Conservation (phyloP, 2,797 vertebrate species). For the Pampus argenteus region DNA sequence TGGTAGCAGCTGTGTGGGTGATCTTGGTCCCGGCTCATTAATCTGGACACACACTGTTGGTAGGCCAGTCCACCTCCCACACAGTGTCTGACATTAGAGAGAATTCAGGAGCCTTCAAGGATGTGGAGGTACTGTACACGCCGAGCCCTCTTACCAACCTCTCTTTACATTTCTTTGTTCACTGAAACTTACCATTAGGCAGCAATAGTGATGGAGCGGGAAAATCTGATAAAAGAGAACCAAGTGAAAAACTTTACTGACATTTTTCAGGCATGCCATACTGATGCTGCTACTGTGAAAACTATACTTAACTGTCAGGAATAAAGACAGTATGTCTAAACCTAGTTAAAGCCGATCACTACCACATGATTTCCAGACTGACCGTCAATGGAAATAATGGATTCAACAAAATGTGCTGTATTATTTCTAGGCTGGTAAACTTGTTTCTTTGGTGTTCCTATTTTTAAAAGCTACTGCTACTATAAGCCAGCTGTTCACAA, state of each 20-base stretch:
- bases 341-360: background rate
- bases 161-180: slow-evolving; percentile 33
- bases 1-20: slow-evolving; percentile 30
- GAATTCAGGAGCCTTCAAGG: slow-evolving; percentile 35
- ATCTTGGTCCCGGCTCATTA: slow-evolving; percentile 63
- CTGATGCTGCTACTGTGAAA: slow-evolving; percentile 6
- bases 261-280: too few species aligned
- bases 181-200: slow-evolving; percentile 33
- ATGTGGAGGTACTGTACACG: slow-evolving; percentile 27
- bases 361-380: background rate
- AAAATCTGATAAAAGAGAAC: background rate
- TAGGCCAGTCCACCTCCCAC: slow-evolving; percentile 50
- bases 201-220: background rate
- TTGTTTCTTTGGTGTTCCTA: background rate
- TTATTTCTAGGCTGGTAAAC: background rate
- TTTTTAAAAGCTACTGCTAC: background rate
- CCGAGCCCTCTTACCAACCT: slow-evolving; percentile 32
- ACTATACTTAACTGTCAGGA: background rate
- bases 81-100: slow-evolving; percentile 55
- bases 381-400: background rate
- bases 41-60: slow-evolving; percentile 62
- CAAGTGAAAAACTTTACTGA: slow-evolving; percentile 13
- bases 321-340: background rate
- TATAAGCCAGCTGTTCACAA: background rate
- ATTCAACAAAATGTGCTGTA: slow-evolving; percentile 1